Evolutionary conservation across 2,113 vertebrate genomes (phyloP), one percentile per base, ranked within the genome.

Genomic region (Pteruthius melanotis): DNA sequence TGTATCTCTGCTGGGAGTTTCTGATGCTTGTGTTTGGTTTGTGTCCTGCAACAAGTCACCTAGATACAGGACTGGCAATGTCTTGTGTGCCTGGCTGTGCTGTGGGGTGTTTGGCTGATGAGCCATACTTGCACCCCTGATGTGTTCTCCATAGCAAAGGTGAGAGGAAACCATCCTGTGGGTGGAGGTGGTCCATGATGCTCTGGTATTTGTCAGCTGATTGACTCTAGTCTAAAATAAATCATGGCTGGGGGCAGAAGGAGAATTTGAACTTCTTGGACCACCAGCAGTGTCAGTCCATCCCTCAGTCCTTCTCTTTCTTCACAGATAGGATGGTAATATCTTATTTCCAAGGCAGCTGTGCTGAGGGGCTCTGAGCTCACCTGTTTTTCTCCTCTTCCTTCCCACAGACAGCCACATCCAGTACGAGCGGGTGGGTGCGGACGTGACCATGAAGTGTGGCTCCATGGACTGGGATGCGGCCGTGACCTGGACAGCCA

Each of bases 401-500:
- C 57, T 66, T 68, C 50, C 80, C 53, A 33, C 97, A 99, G 99
- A 98, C n/a, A 96, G 96, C 52, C 98, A 98, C 50, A 94, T 95
- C 91, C 99, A 99, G 84, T 99, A 99, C 1, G 99, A 99, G 94
- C 98, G 97, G 56, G 98, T 99, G 83, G 98, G 98, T 14, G 98
- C 98, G 1, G 98, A 99, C 0, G 99, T 99, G 95, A 99, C 99
- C 74, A 98, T 99, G 98, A 98, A 98, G 47, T 99, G 99, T 37
- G 99, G 99, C 83, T 98, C 98, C 22, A 97, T 99, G 96, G 98
- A 98, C 93, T 98, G 98, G 78, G 98, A 99, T 0, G 98, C 99
- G 2, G 97, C 98, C 0, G 99, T 99, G 70, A 99, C 98, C 20
- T 99, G 99, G 99, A 98, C 98, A n/a, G 99, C 97, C 81, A 99